Evolutionary conservation across 1,140 invertebrate species (phyloP), one percentile per base, ranked within the genome.

Genomic region (Drosophila baimaii): DNA sequence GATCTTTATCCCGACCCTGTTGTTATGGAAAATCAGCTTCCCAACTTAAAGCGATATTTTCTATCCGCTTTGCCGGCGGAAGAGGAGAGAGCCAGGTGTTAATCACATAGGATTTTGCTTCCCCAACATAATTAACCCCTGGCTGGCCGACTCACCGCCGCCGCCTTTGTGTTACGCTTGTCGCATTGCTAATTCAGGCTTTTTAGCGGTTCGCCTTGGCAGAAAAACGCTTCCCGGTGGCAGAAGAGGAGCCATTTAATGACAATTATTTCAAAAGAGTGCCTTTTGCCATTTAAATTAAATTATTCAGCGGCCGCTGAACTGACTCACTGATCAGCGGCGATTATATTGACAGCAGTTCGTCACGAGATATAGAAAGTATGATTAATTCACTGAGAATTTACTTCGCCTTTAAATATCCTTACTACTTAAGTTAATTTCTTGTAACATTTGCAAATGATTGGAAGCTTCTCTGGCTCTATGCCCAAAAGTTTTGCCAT

Each of bases 131-230:
- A 68, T 66, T 68, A 66, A 47, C 61, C 61, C 61, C 61, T 66
- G 43, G 41, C 15, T 23, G 64, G 15, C 13, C 35, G 47, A 29
- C 25, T 31, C 19, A 27, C 29, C 27, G 27, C 35, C 49, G 13
- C 31, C 63, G 63, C 59, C 59, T 65, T 66, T 47, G 41, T 47
- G 41, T 23, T 33, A 56, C 52, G 54, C 29, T 72, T 43, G 69
- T 55, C 57, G 71, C 69, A 54, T 74, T 63, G 69, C 69, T 74
- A 73, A 74, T 74, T 74, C 69, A 49, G 43, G 19, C 61, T n/a
- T 13, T 21, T 46, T 27, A 63, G 58, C 52, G 47, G 69, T 39
- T 74, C 27, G 71, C 71, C 71, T 74, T 74, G 69, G 37, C 55
- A 51, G 47, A 29, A 63, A 62, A 74, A 63, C 52, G 49, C 58